phyloP scores from a whole-genome alignment of 2,113 vertebrate species.

The Lepus timidus region DNA sequence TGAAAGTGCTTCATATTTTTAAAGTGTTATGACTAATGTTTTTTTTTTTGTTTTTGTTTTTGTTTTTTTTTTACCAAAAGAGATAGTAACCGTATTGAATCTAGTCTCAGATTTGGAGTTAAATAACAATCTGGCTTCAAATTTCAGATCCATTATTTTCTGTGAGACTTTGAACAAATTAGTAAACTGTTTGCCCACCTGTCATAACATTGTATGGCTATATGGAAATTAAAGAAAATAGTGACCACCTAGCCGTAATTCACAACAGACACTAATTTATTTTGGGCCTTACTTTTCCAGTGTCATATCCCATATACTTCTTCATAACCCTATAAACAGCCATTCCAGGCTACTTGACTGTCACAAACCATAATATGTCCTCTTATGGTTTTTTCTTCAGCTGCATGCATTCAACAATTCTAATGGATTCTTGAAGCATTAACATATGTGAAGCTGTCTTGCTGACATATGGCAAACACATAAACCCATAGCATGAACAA shows the following conservation, averaged over 20 bases:
- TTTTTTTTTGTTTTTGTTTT: neutral
- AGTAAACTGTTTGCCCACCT: neutral
- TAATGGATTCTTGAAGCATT: neutral
- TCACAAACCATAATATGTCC: neutral
- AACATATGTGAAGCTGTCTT: neutral
- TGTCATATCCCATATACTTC: neutral
- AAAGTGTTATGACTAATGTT: neutral
- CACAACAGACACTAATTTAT: neutral
- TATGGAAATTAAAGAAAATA: conserved; percentile 1
- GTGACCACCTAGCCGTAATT: neutral
- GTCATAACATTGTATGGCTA: neutral
- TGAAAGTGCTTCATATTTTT: conserved; percentile 43
- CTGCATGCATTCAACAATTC: neutral
- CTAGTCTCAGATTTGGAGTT: conserved; percentile 16
- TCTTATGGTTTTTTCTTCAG: conserved; percentile 30
- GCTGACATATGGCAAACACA: neutral
- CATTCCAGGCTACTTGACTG: conserved; percentile 9
- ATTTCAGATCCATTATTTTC: conserved; percentile 26
- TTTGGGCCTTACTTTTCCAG: neutral
- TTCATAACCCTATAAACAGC: neutral
- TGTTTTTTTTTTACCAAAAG: neutral
- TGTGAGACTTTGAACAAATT: conserved; percentile 8
- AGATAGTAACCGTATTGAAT: conserved; percentile 16
- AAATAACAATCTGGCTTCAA: conserved; percentile 8
- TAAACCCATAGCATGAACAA: neutral